Conservation (phyloP, 2,797 vertebrate genomes). For the Chaetophractus vellerosus region DNA sequence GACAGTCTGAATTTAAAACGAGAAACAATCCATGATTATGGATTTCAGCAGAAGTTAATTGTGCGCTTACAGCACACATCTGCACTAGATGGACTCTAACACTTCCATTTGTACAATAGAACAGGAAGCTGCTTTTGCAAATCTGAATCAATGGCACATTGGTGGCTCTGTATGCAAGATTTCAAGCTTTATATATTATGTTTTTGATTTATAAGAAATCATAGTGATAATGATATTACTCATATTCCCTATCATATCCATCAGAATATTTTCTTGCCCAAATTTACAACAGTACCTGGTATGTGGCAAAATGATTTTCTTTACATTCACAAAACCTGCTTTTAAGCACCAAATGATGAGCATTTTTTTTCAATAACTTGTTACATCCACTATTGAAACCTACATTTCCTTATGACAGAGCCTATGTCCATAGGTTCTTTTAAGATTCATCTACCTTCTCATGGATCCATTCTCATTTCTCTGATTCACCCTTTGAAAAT, state of each 20-base stretch:
- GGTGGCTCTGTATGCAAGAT: neutral
- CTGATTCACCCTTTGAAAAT: neutral
- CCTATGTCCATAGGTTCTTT: neutral
- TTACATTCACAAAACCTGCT: neutral
- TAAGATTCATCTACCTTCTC: neutral
- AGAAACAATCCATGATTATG: neutral
- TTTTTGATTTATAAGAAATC: constrained; percentile 33
- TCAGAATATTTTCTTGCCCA: neutral
- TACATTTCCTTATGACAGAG: neutral
- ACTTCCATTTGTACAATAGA: neutral
- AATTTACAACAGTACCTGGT: neutral
- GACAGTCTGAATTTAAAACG: constrained; percentile 42
- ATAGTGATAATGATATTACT: neutral
- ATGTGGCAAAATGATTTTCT: neutral
- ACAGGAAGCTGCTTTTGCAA: neutral
- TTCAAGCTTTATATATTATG: neutral
- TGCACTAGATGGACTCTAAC: neutral
- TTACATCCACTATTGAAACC: neutral
- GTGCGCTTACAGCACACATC: neutral
- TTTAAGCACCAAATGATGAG: neutral
- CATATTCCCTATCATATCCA: neutral
- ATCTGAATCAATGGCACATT: neutral
- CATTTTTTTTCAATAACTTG: neutral
- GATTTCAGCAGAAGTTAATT: constrained; percentile 41
- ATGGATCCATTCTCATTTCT: neutral